A percentile compares a stretch with the other conserved stretches of the same genome.
These are phyloP conservation scores for Keiferia lycopersicella DNA, from an alignment of 2,888 invertebrate genomes.

Conservation along the genomic window DNA sequence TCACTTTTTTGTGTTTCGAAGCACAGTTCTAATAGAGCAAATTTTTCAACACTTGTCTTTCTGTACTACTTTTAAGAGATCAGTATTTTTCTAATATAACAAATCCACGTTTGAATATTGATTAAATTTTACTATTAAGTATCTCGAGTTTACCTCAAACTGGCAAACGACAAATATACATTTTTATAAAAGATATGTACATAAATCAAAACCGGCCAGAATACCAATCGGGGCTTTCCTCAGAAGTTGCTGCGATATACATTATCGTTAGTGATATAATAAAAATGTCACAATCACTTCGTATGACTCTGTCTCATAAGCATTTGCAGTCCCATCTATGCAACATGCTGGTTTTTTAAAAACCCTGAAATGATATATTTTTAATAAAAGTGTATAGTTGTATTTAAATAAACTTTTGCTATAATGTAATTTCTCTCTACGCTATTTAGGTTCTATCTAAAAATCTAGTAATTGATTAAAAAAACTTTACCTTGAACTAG, in stretches of 20 bases:
- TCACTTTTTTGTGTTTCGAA: constrained; percentile 41
- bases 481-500: constrained; percentile 61
- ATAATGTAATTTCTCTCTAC: constrained; percentile 61
- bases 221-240: not conserved
- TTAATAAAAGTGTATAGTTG: constrained; percentile 51
- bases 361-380: constrained; percentile 29
- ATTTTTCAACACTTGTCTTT: constrained; percentile 51
- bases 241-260: too few species aligned
- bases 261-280: too few species aligned
- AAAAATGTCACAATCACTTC: too few species aligned
- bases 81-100: constrained; percentile 71
- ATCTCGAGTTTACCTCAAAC: constrained; percentile 39
- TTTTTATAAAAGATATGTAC: not conserved
- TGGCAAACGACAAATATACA: constrained; percentile 18
- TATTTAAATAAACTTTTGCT: constrained; percentile 54
- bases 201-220: not conserved
- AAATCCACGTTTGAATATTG: constrained; percentile 45
- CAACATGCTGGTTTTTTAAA: too few species aligned
- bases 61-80: constrained; percentile 39
- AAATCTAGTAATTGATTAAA: constrained; percentile 54
- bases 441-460: constrained; percentile 64
- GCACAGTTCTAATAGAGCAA: constrained; percentile 48
- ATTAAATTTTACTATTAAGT: constrained; percentile 44
- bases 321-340: too few species aligned
- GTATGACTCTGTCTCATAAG: too few species aligned